Evolutionary conservation across 2,113 vertebrate genomes (phyloP).

Genomic region (Megatriorchis doriae): DNA sequence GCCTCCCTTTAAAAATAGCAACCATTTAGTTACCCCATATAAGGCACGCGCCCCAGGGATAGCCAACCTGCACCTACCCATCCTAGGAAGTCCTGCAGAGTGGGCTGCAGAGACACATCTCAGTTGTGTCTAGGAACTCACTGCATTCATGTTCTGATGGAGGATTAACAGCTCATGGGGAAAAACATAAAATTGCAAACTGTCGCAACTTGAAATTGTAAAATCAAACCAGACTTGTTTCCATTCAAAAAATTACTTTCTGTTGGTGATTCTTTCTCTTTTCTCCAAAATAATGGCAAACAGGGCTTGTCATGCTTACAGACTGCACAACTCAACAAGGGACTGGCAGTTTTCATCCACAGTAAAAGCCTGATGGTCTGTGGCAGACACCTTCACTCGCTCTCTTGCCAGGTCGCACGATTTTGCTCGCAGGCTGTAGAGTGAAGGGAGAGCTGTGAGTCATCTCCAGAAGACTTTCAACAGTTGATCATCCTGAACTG

Average conservation of each 20-base stretch:
- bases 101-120: not conserved
- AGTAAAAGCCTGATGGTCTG: not conserved
- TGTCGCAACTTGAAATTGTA: not conserved
- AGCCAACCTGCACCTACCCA: not conserved
- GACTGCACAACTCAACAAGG: not conserved
- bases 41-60: fast-evolving
- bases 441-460: not conserved
- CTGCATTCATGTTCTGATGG: not conserved
- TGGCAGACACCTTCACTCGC: not conserved
- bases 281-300: not conserved
- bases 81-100: not conserved
- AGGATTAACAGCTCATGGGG: not conserved
- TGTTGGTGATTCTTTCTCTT: not conserved
- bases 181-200: not conserved
- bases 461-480: not conserved
- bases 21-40: not conserved
- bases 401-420: not conserved
- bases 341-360: not conserved
- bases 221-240: not conserved
- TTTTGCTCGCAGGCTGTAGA: not conserved
- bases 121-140: not conserved
- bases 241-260: not conserved
- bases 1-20: not conserved
- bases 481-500: not conserved
- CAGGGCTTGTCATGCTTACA: not conserved